Percentiles rank a stretch among this genome's conserved stretches.
Evolutionary conservation across 2,797 vertebrate genomes (phyloP).

Genomic region (Hirundo rustica): DNA sequence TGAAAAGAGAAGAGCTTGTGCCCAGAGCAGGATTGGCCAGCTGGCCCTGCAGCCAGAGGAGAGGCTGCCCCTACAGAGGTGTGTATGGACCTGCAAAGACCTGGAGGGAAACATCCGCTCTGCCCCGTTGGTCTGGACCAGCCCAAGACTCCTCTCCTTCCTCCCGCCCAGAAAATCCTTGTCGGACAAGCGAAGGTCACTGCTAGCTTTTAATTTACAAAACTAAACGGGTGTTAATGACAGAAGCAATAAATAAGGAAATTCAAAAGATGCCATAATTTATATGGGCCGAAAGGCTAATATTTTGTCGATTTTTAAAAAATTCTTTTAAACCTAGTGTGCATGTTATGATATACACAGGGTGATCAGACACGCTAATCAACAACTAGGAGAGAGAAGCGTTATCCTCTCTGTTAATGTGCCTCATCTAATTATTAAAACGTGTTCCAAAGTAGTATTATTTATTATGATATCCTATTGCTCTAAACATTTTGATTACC

Average conservation of each 20-base stretch:
- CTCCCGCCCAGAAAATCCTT: not conserved
- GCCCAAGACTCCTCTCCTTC: not conserved
- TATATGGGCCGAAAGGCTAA: conserved; percentile 54
- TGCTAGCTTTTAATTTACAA: conserved; percentile 40
- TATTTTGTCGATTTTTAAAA: not conserved
- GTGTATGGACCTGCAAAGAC: conserved; percentile 11
- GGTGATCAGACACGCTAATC: conserved; percentile 53
- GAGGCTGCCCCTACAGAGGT: not conserved
- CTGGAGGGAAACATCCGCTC: not conserved
- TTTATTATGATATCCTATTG: conserved; percentile 72
- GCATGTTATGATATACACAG: conserved; percentile 35
- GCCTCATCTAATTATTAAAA: conserved; percentile 54
- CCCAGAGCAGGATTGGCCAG: not conserved
- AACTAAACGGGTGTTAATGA: conserved; percentile 55
- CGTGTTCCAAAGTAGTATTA: conserved; percentile 49
- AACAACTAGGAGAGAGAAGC: conserved; percentile 55
- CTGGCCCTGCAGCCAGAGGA: not conserved
- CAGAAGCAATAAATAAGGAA: conserved; percentile 68
- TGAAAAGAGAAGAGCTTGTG: not conserved
- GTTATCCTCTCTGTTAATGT: conserved; percentile 35
- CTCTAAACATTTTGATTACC: conserved; percentile 28
- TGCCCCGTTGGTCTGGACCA: not conserved
- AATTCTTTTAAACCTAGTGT: not conserved
- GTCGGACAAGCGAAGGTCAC: not conserved
- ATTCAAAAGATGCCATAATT: conserved; percentile 66